These are phyloP conservation scores for Phragmatobia fuliginosa DNA, from an alignment of 2,888 invertebrate species.

Conservation along the genomic window DNA sequence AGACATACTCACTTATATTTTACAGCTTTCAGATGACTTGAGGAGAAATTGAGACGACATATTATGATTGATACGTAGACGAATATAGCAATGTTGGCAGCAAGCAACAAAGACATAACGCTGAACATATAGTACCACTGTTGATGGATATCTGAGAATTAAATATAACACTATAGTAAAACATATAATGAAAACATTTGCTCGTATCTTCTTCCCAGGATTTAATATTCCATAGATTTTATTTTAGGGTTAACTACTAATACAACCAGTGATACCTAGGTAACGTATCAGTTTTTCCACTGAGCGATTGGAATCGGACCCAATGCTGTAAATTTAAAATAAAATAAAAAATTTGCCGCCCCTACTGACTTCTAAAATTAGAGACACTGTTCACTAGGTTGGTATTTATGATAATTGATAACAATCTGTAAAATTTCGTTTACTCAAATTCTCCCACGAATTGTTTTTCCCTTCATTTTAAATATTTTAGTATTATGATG, in stretches of 20 bases:
- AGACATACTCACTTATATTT: constrained; percentile 84
- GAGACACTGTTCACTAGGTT: too few relatives aligned
- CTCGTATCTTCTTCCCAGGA: too few relatives aligned
- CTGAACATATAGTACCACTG: constrained; percentile 89
- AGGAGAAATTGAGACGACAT: constrained; percentile 84
- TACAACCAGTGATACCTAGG: too few relatives aligned
- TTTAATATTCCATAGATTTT: too few relatives aligned
- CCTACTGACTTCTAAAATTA: too few relatives aligned
- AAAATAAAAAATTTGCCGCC: too few relatives aligned
- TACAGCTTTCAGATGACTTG: constrained; percentile 76
- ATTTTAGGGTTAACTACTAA: too few relatives aligned
- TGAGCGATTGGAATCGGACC: too few relatives aligned
- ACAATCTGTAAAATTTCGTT: background rate
- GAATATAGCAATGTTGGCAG: constrained; percentile 87
- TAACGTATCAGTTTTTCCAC: too few relatives aligned
- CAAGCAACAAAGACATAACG: constrained; percentile 86
- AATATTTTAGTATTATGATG: background rate
- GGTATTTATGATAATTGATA: too few relatives aligned
- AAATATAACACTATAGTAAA: constrained; percentile 1
- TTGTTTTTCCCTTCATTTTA: background rate
- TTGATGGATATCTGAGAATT: constrained; percentile 78
- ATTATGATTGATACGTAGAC: constrained; percentile 85
- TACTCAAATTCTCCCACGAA: background rate
- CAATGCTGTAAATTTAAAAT: too few relatives aligned
- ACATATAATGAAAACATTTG: background rate